Conservation (phyloP, 2,113 vertebrate species). For the Oryzias celebensis region DNA sequence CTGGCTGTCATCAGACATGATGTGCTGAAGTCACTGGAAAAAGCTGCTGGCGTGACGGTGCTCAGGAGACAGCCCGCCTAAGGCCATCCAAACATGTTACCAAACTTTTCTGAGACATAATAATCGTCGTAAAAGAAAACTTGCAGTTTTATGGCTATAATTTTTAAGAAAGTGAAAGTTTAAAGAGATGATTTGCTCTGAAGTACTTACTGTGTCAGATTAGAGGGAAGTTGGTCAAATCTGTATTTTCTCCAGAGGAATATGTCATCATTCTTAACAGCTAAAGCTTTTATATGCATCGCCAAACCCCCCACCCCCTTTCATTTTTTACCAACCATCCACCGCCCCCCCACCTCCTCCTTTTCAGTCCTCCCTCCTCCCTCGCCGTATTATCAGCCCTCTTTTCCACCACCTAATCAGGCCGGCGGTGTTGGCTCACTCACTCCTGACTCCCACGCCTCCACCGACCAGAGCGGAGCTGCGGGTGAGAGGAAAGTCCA, state of each 20-base stretch:
- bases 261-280: slow-evolving; percentile 60
- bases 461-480: slow-evolving; percentile 14
- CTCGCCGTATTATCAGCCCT: slow-evolving; percentile 57
- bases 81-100: not conserved
- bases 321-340: slow-evolving; percentile 44
- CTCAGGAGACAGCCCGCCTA: not conserved
- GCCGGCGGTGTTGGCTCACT: slow-evolving; percentile 68
- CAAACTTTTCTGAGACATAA: not conserved
- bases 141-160: not conserved
- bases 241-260: slow-evolving; percentile 47
- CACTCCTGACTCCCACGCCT: slow-evolving; percentile 53
- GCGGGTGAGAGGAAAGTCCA: slow-evolving; percentile 3
- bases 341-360: slow-evolving; percentile 14
- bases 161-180: slow-evolving; percentile 7
- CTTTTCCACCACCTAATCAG: slow-evolving; percentile 61
- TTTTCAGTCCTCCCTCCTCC: slow-evolving; percentile 50
- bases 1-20: slow-evolving; percentile 26
- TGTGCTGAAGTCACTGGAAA: slow-evolving; percentile 47
- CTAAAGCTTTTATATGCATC: slow-evolving; percentile 70
- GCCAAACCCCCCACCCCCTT: slow-evolving; percentile 49
- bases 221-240: slow-evolving; percentile 32
- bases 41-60: slow-evolving; percentile 13
- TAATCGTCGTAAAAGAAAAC: not conserved
- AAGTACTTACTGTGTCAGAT: slow-evolving; percentile 56
- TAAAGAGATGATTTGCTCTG: not conserved